These are phyloP conservation scores for Lasius fuliginosus DNA, from an alignment of 2,888 invertebrate genomes.

Conservation along the genomic window DNA sequence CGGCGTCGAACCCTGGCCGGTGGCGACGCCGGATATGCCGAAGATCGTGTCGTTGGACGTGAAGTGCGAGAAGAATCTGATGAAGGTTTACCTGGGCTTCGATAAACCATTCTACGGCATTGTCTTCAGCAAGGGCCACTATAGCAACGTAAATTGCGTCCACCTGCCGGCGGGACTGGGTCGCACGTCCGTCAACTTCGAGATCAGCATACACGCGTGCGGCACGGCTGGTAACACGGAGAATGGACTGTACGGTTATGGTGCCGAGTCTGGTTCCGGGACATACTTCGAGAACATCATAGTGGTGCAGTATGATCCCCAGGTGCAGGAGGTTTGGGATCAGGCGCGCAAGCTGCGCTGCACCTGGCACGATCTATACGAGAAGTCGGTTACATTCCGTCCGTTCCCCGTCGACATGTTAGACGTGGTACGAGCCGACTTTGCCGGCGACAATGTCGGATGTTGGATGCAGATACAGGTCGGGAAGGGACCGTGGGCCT, in stretches of 20 bases:
- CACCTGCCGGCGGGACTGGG: constrained; percentile 96
- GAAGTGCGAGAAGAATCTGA: constrained; percentile 97
- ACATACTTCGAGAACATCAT: constrained; percentile 98
- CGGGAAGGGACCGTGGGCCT: constrained; percentile 98
- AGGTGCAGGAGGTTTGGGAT: constrained; percentile 98
- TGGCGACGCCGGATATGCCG: constrained; percentile 95
- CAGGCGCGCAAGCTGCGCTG: constrained; percentile 96
- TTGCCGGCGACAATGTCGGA: constrained; percentile 97
- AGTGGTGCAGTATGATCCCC: constrained; percentile 96
- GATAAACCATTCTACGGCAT: constrained; percentile 98
- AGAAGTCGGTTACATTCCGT: constrained; percentile 97
- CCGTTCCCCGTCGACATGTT: constrained; percentile 98
- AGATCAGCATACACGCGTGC: constrained; percentile 96
- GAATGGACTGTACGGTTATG: constrained; percentile 95
- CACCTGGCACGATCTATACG: constrained; percentile 98
- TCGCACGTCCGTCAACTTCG: constrained; percentile 94
- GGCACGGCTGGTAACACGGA: constrained; percentile 97
- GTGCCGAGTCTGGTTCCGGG: constrained; percentile 95
- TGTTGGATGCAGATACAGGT: constrained; percentile 99
- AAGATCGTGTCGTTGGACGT: constrained; percentile 97
- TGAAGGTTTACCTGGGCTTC: constrained; percentile 97
- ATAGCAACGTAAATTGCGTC: constrained; percentile 96
- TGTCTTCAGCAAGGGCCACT: constrained; percentile 97
- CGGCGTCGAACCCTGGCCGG: constrained; percentile 94
- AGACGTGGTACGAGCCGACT: constrained; percentile 97